Evolutionary conservation across 2,113 vertebrate species (phyloP).

Genomic region (Caracal caracal): DNA sequence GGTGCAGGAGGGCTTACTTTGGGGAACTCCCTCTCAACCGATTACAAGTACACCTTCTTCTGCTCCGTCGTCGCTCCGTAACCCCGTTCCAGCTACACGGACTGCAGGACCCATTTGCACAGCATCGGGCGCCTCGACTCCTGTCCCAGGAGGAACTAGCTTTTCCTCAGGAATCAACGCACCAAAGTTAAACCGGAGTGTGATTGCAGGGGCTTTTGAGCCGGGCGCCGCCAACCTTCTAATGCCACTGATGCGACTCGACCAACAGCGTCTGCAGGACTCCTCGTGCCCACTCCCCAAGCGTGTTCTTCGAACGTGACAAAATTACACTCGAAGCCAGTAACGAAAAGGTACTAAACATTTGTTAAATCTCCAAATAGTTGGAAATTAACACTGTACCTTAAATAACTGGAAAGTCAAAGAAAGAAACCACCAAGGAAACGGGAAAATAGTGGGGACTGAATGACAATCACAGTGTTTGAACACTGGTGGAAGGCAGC

Average conservation of each 20-base stretch:
- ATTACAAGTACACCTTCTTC: slow-evolving; percentile 68
- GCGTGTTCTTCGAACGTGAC: background rate
- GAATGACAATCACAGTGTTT: background rate
- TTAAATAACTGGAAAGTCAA: background rate
- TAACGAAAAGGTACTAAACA: background rate
- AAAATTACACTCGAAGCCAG: background rate
- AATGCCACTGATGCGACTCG: background rate
- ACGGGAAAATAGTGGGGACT: background rate
- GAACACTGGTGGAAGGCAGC: background rate
- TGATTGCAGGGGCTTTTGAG: background rate
- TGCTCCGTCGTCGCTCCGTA: slow-evolving; percentile 78
- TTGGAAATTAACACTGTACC: background rate
- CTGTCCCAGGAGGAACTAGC: slow-evolving; percentile 71
- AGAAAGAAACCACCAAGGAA: background rate
- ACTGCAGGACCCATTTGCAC: slow-evolving; percentile 86
- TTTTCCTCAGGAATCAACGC: slow-evolving; percentile 86
- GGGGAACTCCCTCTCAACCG: slow-evolving; percentile 65
- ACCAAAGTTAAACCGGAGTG: slow-evolving; percentile 82
- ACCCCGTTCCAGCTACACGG: slow-evolving; percentile 55
- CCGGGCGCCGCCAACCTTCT: slow-evolving; percentile 34
- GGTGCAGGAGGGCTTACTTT: slow-evolving; percentile 82
- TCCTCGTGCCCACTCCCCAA: slow-evolving; percentile 80
- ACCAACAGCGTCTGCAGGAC: slow-evolving; percentile 25
- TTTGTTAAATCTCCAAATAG: background rate
- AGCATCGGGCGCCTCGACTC: slow-evolving; percentile 35